Evolutionary conservation across 2,888 invertebrate genomes (phyloP).

Genomic region (Oasisia sp.): DNA sequence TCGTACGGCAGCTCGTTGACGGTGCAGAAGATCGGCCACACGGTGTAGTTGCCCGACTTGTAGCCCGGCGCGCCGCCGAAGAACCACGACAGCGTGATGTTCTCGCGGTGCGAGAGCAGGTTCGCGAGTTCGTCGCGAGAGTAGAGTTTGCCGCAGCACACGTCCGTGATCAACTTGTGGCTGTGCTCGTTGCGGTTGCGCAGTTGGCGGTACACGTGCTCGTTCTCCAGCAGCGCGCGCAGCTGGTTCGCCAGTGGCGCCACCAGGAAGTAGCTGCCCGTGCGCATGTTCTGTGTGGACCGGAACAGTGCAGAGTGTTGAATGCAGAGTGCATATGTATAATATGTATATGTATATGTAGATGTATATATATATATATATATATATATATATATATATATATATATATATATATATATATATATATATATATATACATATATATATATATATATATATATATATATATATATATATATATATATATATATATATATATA

Average conservation of each 20-base stretch:
- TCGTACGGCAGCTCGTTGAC: constrained; percentile 22
- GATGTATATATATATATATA: no score
- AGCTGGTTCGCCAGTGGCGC: background rate
- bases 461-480: no score
- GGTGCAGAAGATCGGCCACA: constrained; percentile 24
- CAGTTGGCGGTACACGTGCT: background rate
- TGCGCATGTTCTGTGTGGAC: background rate
- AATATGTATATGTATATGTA: no score
- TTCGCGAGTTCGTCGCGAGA: background rate
- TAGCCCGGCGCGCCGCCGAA: constrained; percentile 14
- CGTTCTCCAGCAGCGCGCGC: background rate
- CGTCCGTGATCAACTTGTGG: background rate
- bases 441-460: no score
- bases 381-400: no score
- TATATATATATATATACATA: no score
- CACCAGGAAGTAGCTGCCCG: constrained; percentile 20
- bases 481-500: no score
- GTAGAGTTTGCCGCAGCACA: constrained; percentile 20
- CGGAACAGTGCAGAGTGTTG: background rate
- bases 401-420: no score
- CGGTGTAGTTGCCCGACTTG: background rate
- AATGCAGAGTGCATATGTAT: no score
- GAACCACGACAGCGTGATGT: constrained; percentile 20
- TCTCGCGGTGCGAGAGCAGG: background rate
- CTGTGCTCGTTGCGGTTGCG: background rate